Base-by-base conservation (phyloP, 2,888 invertebrate species). In the Cremastinae sp. region DNA sequence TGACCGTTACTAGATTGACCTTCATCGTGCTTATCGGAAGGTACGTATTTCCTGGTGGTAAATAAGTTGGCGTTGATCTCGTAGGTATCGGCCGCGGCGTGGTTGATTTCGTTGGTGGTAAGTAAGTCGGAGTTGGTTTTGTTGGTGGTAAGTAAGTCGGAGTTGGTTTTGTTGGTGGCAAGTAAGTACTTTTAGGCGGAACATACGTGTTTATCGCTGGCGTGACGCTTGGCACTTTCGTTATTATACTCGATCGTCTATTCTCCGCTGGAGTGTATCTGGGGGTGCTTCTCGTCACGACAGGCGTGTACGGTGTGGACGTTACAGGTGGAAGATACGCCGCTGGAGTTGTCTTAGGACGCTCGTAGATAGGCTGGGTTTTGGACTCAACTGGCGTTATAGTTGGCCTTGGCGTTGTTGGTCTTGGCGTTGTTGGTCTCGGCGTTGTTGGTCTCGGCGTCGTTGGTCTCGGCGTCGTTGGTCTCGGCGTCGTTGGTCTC, bases 21-120 rank as follows among this genome's bases (percentile, higher is more conserved):
- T n/a, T n/a, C 4, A 83, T 81, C 0, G 86, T 79, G 2, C 87
- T 85, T 0, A 89, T 88, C 22, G 90, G 89, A 35, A 66, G 64
- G 1, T 9, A 59, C 8, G 61, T 61, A 7, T 28, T 28, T 22
- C 58, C 10, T 37, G 68, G 45, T 8, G 45, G 49, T 0, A 49
- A 20, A 20, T 59, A 37, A 8, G 56, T 28, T n/a, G 65, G 47
- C n/a, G 51, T 18, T 37, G 47, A 28, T 56, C 66, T 65, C 61
- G 66, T 58, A 37, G 65, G 18, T 64, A 69, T 20, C 12, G 65
- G 12, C 14, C 28, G 2, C 28, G 28, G 28, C 28, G 28, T 28
- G n/a, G n/a, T n/a, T n/a, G n/a, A n/a, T n/a, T n/a, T n/a, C n/a
- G 45, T 43, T 10, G 53, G 45, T 14, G 14, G 53, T 51, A 51